Percentiles rank a stretch among this genome's conserved stretches.
phyloP scores from a whole-genome alignment of 2,888 invertebrate genomes.

The Euplagia quadripunctaria region DNA sequence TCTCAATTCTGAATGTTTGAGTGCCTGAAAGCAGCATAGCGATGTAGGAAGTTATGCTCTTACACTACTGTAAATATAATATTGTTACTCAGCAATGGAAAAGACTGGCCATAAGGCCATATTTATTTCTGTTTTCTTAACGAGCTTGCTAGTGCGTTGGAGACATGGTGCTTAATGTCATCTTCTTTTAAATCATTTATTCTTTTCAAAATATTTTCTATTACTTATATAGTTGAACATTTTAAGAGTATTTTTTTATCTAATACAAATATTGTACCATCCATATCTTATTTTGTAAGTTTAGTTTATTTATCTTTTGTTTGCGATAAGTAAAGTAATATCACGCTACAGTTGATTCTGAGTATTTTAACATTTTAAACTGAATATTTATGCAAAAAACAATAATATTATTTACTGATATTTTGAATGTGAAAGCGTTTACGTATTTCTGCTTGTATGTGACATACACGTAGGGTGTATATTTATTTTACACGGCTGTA shows the following conservation, averaged over 20 bases:
- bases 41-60: too few species aligned
- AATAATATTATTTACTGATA: background rate
- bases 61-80: too few species aligned
- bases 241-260: background rate
- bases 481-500: too few species aligned
- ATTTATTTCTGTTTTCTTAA: too few species aligned
- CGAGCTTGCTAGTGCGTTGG: too few species aligned
- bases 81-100: too few species aligned
- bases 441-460: background rate
- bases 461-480: too few species aligned
- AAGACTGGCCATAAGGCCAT: too few species aligned
- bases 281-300: background rate
- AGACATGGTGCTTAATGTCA: too few species aligned
- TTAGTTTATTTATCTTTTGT: background rate
- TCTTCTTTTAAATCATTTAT: background rate
- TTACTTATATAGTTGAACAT: background rate
- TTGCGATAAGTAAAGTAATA: background rate
- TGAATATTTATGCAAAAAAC: background rate
- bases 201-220: background rate
- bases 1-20: too few species aligned
- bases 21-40: too few species aligned
- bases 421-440: background rate
- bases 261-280: background rate
- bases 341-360: background rate
- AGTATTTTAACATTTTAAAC: background rate